Conservation (phyloP, 2,797 vertebrate species). For the Rachycentron canadum region DNA sequence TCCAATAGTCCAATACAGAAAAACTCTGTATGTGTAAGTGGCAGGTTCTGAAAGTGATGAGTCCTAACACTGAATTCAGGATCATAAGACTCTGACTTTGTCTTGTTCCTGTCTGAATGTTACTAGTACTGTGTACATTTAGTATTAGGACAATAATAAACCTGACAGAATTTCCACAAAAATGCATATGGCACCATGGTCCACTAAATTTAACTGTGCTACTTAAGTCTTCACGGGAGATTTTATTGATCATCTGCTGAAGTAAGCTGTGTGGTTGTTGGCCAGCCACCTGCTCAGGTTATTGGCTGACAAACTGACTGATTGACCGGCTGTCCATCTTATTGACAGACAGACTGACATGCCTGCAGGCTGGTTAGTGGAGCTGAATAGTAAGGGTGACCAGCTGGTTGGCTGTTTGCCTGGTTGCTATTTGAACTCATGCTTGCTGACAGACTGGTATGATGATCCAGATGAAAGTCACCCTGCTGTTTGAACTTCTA, state of each 20-base stretch:
- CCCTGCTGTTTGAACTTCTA: constrained; percentile 11
- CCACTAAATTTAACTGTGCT: neutral
- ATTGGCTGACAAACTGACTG: constrained; percentile 28
- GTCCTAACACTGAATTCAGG: neutral
- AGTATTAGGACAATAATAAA: neutral
- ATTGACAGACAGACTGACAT: constrained; percentile 13
- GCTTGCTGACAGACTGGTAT: constrained; percentile 14
- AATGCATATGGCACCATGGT: no score
- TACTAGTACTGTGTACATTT: no score
- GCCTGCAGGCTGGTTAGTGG: neutral
- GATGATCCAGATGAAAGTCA: constrained; percentile 42
- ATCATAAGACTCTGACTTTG: neutral
- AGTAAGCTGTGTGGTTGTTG: neutral
- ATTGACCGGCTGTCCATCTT: constrained; percentile 36
- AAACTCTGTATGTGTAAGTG: neutral
- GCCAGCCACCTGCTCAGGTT: constrained; percentile 35
- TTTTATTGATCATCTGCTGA: neutral
- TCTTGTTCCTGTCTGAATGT: neutral
- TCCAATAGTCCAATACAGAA: neutral
- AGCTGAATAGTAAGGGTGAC: constrained; percentile 4
- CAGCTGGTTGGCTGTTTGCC: constrained; percentile 2
- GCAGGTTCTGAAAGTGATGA: neutral
- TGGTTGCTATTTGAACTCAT: constrained; percentile 7
- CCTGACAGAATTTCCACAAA: neutral
- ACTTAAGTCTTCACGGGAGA: neutral